phyloP scores from a whole-genome alignment of 1,140 invertebrate genomes.

The Drosophila eugracilis region DNA sequence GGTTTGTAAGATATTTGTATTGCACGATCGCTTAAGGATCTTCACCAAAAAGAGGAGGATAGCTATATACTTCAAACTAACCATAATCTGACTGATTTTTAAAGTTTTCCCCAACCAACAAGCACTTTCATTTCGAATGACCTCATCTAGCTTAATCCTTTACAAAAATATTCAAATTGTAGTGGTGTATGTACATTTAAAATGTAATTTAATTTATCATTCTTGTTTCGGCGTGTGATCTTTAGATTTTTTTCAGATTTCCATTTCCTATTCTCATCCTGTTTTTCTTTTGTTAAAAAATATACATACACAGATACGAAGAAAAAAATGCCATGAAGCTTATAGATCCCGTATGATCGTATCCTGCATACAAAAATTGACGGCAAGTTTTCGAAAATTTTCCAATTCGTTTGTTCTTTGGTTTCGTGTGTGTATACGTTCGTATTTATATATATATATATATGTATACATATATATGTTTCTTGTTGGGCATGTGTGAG shows the following conservation, averaged over 20 bases:
- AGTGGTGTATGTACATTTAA: slow-evolving; percentile 60
- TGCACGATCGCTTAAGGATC: background rate
- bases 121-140: background rate
- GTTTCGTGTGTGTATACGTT: slow-evolving; percentile 37
- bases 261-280: slow-evolving; percentile 1
- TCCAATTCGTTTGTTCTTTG: slow-evolving; percentile 12
- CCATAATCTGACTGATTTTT: background rate
- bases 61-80: no score
- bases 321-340: slow-evolving; percentile 51
- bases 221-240: slow-evolving; percentile 36
- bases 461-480: slow-evolving; percentile 29
- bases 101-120: background rate
- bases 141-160: background rate
- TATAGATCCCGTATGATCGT: slow-evolving; percentile 22
- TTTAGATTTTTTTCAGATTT: slow-evolving; percentile 22
- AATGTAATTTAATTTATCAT: slow-evolving; percentile 76
- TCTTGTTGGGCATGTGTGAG: slow-evolving; percentile 14
- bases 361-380: slow-evolving; percentile 38
- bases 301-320: slow-evolving; percentile 57
- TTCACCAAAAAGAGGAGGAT: slow-evolving; percentile 1
- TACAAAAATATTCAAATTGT: background rate
- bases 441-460: slow-evolving; percentile 1
- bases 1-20: background rate
- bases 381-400: slow-evolving; percentile 13
- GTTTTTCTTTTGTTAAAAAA: slow-evolving; percentile 36